These are phyloP conservation scores for Synanthedon andrenaeformis DNA, from an alignment of 2,888 invertebrate species.

Conservation along the genomic window DNA sequence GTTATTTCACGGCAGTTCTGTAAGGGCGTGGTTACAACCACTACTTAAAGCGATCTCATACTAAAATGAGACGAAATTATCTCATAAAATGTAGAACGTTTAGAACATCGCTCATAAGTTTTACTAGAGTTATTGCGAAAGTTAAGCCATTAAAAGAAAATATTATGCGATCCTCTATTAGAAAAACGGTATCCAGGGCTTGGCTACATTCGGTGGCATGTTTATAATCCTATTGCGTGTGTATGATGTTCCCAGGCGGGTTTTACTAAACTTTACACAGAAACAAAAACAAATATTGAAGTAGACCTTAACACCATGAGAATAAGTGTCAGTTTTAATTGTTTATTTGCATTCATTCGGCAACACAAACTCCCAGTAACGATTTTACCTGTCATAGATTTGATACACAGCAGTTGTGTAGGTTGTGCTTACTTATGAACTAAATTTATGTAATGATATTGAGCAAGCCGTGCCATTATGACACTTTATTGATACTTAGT, in stretches of 20 bases:
- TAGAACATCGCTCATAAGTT: slow-evolving; percentile 26
- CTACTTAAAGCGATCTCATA: no score
- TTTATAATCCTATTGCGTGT: slow-evolving; percentile 53
- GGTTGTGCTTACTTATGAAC: background rate
- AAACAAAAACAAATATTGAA: slow-evolving; percentile 12
- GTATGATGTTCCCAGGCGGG: slow-evolving; percentile 17
- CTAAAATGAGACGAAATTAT: no score
- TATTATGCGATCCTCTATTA: slow-evolving; percentile 55
- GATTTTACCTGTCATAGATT: slow-evolving; percentile 42
- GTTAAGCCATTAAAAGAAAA: slow-evolving; percentile 60
- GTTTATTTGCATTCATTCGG: slow-evolving; percentile 9
- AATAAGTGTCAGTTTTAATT: slow-evolving; percentile 26
- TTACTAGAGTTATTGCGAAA: slow-evolving; percentile 30
- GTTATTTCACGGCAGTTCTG: no score
- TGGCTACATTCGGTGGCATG: slow-evolving; percentile 31
- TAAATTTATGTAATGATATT: background rate
- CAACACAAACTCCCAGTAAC: slow-evolving; percentile 31
- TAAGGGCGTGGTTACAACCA: no score
- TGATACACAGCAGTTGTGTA: slow-evolving; percentile 36
- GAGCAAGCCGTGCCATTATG: background rate
- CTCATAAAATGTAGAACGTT: slow-evolving; percentile 1
- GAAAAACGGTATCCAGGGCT: slow-evolving; percentile 37
- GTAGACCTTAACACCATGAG: slow-evolving; percentile 23
- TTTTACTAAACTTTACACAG: slow-evolving; percentile 1
- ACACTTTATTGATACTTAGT: background rate